These are phyloP conservation scores for Sympetrum striolatum DNA, from an alignment of 2,888 invertebrate species.

Conservation along the genomic window DNA sequence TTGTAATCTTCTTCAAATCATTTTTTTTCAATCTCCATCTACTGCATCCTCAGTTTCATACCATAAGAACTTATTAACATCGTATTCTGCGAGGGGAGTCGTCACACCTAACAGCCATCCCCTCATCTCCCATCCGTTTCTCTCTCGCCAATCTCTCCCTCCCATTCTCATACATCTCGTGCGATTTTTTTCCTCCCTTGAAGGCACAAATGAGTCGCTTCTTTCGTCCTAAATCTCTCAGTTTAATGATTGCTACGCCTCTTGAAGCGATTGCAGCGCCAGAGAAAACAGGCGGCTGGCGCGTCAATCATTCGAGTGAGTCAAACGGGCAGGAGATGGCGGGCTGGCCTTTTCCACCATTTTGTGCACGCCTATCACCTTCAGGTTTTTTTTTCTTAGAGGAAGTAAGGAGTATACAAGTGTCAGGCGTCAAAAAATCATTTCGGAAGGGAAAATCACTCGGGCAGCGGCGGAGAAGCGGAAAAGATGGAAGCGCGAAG, in stretches of 20 bases:
- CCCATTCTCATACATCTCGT: neutral
- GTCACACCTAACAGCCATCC: neutral
- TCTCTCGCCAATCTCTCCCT: neutral
- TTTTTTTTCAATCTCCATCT: no score
- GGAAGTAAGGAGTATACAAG: neutral
- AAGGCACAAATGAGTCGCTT: neutral
- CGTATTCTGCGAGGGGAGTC: neutral
- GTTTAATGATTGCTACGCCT: neutral
- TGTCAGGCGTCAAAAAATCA: neutral
- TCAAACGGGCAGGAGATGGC: neutral
- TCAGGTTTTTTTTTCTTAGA: neutral
- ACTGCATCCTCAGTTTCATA: neutral
- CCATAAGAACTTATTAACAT: neutral
- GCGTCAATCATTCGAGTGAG: neutral
- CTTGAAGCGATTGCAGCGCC: neutral
- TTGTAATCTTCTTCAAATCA: no score
- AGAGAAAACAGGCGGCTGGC: neutral
- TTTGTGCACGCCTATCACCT: neutral
- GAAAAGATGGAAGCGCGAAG: neutral
- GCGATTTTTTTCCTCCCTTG: neutral
- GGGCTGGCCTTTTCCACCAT: neutral
- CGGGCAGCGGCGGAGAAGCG: neutral
- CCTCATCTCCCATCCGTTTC: neutral
- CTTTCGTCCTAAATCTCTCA: neutral
- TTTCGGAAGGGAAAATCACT: neutral